Base-by-base conservation (phyloP, 2,113 vertebrate genomes). In the Tragelaphus imberbis region DNA sequence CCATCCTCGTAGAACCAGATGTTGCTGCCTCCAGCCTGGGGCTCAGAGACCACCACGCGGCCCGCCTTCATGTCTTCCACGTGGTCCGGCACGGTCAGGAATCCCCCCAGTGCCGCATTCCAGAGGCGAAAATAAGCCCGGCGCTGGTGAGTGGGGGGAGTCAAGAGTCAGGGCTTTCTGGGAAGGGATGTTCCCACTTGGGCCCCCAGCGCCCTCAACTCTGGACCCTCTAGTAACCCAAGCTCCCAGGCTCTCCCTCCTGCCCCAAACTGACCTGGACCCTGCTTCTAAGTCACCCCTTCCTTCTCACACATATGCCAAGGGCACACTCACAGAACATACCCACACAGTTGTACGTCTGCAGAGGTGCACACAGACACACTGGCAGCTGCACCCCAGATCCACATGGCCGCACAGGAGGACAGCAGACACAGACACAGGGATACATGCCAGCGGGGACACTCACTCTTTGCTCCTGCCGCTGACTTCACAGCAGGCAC, bases 1-100 rank as follows among this genome's bases (percentile, higher is more conserved):
- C 99, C 99, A 0, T 99, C 99, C 97, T 99, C 99, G 33, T 99
- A 99, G 99, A 99, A 99, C 99, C 99, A 99, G 97, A 99, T 0
- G 28, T 99, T 99, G 90, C 98, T 99, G 98, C 98, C 98, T 21
- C 98, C 98, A 36, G 99, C 99, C 7, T 96, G 97, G 80, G 99
- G 97, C 44, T 99, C 98, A 0, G 98, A 98, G 75, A 99, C 99
- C 91, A 99, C 99, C 96, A 99, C 99, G 0, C 99, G 98, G 6
- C 99, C 99, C 0, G 99, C 99, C 97, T 99, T 99, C 99, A 99
- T 99, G 97, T 99, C 99, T 94, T 99, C 99, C 93, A 99, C 98
- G 0, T 99, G 99, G 0, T 99, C 99, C 0, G 99, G 99, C 68
- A 99, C 94, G 0, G 98, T 99, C 97, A 99, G 98, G 98, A 98